These are phyloP conservation scores for Cephus pygmeus DNA, from an alignment of 2,888 invertebrate species.

Conservation along the genomic window DNA sequence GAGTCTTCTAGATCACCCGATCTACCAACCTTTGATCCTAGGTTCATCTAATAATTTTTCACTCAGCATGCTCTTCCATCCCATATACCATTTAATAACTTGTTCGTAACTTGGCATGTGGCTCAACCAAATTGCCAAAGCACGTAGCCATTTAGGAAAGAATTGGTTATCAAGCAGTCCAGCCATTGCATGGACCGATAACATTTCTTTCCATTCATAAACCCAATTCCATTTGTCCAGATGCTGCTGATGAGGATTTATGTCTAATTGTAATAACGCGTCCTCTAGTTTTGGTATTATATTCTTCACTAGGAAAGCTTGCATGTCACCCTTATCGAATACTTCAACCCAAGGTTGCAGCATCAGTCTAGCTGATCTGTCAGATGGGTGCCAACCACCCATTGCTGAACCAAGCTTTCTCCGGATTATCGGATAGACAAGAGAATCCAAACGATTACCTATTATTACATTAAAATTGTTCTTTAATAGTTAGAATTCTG, in stretches of 20 bases:
- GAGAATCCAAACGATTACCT: conserved; percentile 68
- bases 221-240: conserved; percentile 94
- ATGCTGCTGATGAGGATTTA: conserved; percentile 81
- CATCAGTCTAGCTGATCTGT: conserved; percentile 91
- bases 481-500: not conserved
- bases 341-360: conserved; percentile 90
- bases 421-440: conserved; percentile 89
- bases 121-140: conserved; percentile 89
- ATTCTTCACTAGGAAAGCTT: conserved; percentile 85
- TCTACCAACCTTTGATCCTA: conserved; percentile 67
- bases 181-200: conserved; percentile 82
- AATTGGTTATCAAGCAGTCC: conserved; percentile 87
- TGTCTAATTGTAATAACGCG: conserved; percentile 71
- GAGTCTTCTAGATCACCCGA: not conserved
- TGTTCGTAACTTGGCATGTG: conserved; percentile 90
- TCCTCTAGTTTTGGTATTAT: conserved; percentile 89
- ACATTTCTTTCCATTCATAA: conserved; percentile 90
- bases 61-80: conserved; percentile 72
- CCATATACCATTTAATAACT: conserved; percentile 87
- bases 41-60: conserved; percentile 71
- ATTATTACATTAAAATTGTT: conserved; percentile 9
- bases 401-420: conserved; percentile 91
- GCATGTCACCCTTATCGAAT: conserved; percentile 80
- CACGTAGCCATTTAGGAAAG: conserved; percentile 93
- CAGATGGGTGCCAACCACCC: conserved; percentile 95